Evolutionary conservation across 2,888 invertebrate genomes (phyloP).

Genomic region (Nowickia ferox): DNA sequence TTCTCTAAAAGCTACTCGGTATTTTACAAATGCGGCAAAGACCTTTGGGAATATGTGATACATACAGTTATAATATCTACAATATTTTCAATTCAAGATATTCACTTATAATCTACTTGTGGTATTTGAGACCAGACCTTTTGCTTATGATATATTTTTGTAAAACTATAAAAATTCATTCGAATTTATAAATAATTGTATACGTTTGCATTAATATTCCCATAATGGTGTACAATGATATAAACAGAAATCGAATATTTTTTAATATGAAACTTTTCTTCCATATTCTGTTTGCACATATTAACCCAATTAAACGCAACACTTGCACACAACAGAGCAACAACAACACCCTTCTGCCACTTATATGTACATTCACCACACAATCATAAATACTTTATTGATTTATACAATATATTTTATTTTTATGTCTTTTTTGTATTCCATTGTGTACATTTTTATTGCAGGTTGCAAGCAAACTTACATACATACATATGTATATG

Average conservation of each 20-base stretch:
- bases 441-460: slow-evolving; percentile 41
- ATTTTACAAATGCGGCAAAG: too few species aligned
- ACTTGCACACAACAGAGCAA: neutral
- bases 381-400: slow-evolving; percentile 29
- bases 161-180: too few species aligned
- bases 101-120: too few species aligned
- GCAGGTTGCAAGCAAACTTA: slow-evolving; percentile 38
- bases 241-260: too few species aligned
- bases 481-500: neutral
- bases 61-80: too few species aligned
- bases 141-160: too few species aligned
- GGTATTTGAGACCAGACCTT: too few species aligned
- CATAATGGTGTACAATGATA: too few species aligned
- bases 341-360: neutral
- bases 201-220: too few species aligned
- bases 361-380: neutral
- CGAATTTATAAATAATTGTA: too few species aligned
- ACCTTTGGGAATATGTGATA: too few species aligned
- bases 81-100: too few species aligned
- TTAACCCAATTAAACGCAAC: slow-evolving; percentile 38
- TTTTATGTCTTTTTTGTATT: slow-evolving; percentile 36
- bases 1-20: neutral
- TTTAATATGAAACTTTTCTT: neutral
- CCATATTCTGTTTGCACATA: slow-evolving; percentile 4
- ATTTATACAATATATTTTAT: slow-evolving; percentile 25